Percentiles rank a stretch among this genome's conserved stretches.
These are phyloP conservation scores for Pseudoatta argentina DNA, from an alignment of 1,140 invertebrate species.

Conservation along the genomic window DNA sequence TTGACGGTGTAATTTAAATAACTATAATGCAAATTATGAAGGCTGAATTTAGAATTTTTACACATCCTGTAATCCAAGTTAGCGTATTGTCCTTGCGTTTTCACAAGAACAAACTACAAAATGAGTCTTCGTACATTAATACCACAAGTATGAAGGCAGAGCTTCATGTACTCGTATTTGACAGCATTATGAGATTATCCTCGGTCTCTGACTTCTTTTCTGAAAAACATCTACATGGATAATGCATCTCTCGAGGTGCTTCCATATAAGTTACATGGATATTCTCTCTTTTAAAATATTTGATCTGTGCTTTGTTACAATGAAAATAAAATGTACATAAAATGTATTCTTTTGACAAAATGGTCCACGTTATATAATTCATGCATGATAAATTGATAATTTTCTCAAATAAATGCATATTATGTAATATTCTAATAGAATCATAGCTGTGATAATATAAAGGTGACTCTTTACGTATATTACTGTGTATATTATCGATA, in stretches of 20 bases:
- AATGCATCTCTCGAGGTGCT: constrained; percentile 4
- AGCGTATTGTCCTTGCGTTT: background rate
- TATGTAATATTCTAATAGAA: background rate
- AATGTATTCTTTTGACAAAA: background rate
- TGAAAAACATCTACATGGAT: constrained; percentile 8
- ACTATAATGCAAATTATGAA: background rate
- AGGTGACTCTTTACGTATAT: too few species aligned
- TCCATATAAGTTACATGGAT: background rate
- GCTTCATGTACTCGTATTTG: constrained; percentile 63
- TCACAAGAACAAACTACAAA: background rate
- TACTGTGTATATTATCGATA: too few species aligned
- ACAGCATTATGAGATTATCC: constrained; percentile 81
- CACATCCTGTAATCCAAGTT: constrained; percentile 9
- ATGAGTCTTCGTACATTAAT: constrained; percentile 13
- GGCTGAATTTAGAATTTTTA: constrained; percentile 1
- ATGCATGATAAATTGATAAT: background rate
- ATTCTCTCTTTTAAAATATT: background rate
- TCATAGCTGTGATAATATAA: too few species aligned
- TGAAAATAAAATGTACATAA: background rate
- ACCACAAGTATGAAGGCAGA: background rate
- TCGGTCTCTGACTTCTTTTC: constrained; percentile 38
- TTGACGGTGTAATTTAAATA: constrained; percentile 23
- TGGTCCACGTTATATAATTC: background rate
- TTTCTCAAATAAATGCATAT: background rate
- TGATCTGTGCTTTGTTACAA: background rate